Evolutionary conservation across 2,888 invertebrate genomes (phyloP).

Genomic region (Steinernema scapterisci): DNA sequence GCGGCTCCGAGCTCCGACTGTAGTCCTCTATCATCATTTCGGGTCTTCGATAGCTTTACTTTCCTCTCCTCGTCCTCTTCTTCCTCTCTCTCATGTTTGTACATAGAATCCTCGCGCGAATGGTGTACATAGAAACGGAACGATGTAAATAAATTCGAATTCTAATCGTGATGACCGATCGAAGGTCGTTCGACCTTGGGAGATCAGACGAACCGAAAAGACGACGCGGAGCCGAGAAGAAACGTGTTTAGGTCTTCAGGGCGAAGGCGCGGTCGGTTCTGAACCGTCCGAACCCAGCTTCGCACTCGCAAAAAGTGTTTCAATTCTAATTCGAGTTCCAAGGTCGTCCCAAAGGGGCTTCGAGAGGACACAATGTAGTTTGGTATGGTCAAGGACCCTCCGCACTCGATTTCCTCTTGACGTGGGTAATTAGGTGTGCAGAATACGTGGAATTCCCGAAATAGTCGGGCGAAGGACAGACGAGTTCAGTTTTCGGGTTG

Average conservation of each 20-base stretch:
- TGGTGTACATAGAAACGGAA: conserved; percentile 15
- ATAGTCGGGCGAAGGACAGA: too few relatives aligned
- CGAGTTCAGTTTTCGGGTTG: too few relatives aligned
- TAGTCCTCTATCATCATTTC: background rate
- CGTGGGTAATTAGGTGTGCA: too few relatives aligned
- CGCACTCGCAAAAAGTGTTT: background rate
- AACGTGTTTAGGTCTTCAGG: background rate
- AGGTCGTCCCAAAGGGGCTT: background rate
- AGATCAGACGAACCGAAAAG: background rate
- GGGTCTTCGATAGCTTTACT: conserved; percentile 29
- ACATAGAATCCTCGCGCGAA: background rate
- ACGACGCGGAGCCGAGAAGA: background rate
- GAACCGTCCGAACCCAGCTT: background rate
- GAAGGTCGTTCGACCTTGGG: conserved; percentile 28
- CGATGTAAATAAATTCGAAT: conserved; percentile 27
- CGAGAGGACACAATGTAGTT: background rate
- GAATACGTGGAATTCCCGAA: too few relatives aligned
- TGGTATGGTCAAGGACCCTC: background rate
- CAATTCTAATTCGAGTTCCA: conserved; percentile 10
- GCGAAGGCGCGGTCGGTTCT: background rate
- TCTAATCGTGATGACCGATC: background rate
- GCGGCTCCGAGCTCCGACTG: background rate
- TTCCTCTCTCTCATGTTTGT: background rate
- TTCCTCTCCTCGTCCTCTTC: background rate
- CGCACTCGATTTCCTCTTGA: too few relatives aligned